Evolutionary conservation across 37 sponge, comb jelly and placozoan genomes (phyloP).

Genomic region (Haliclona indistincta): DNA sequence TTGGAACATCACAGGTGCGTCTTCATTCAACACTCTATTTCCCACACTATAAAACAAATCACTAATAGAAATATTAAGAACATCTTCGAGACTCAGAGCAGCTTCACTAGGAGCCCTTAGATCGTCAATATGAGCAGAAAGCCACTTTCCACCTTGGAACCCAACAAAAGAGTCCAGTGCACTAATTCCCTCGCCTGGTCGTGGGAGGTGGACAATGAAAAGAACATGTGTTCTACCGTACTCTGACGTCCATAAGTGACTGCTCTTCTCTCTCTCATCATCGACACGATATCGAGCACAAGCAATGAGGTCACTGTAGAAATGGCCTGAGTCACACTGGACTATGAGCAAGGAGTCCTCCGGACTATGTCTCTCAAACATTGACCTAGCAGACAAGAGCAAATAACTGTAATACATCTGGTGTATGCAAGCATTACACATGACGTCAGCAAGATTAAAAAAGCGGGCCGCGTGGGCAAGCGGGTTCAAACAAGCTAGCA

Average conservation of each 20-base stretch:
- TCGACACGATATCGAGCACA: conserved; percentile 36
- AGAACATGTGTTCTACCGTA: background rate
- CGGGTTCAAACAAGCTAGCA: too few species aligned
- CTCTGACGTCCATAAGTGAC: background rate
- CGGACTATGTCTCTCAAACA: too few species aligned
- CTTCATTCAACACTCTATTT: too few species aligned
- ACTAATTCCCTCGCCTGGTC: background rate
- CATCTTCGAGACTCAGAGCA: background rate
- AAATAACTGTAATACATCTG: too few species aligned
- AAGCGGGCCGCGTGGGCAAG: too few species aligned
- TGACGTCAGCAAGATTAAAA: too few species aligned
- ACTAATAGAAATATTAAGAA: background rate
- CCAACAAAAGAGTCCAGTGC: conserved; percentile 16
- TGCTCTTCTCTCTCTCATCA: conserved; percentile 17
- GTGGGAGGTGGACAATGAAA: conserved; percentile 21
- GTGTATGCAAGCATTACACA: too few species aligned
- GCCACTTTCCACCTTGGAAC: background rate
- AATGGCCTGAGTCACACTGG: conserved; percentile 34
- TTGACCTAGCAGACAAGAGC: too few species aligned
- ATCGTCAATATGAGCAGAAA: conserved; percentile 7
- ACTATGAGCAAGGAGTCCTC: conserved; percentile 17
- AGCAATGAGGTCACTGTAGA: conserved; percentile 27
- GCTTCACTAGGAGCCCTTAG: background rate
- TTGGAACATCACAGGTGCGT: too few species aligned
- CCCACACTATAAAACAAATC: background rate